A percentile compares a stretch with the other conserved stretches of the same genome.
phyloP scores from a whole-genome alignment of 64 coral and sea anemone species.

The Montipora cactus region DNA sequence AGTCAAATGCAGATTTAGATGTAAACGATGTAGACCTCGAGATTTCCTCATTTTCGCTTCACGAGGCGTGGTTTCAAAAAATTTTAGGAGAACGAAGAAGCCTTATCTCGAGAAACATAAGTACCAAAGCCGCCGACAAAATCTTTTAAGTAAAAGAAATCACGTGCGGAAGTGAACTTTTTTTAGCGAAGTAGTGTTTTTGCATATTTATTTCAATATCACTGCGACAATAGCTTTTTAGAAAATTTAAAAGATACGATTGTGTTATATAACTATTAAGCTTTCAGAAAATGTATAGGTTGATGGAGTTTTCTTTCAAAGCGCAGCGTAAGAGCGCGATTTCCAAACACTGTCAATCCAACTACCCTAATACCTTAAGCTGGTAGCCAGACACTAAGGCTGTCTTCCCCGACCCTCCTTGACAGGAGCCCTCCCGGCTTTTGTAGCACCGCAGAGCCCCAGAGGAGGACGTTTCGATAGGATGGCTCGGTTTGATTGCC shows the following conservation, averaged over 20 bases:
- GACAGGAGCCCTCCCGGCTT: no score
- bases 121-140: not conserved
- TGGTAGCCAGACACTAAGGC: no score
- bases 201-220: no score
- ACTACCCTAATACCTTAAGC: not conserved
- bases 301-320: conserved; percentile 5
- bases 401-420: no score
- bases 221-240: not conserved
- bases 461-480: no score
- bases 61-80: not conserved
- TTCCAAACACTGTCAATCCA: not conserved
- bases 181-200: no score
- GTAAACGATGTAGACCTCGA: not conserved
- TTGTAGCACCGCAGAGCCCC: no score
- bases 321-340: not conserved
- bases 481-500: not conserved
- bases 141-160: not conserved
- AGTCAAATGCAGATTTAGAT: not conserved
- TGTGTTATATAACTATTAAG: conserved; percentile 13
- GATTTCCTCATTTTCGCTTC: not conserved
- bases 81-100: not conserved
- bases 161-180: no score
- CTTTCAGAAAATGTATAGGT: not conserved
- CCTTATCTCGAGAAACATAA: not conserved
- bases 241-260: not conserved